phyloP scores from a whole-genome alignment of 2,113 vertebrate genomes.

The Osmerus mordax region DNA sequence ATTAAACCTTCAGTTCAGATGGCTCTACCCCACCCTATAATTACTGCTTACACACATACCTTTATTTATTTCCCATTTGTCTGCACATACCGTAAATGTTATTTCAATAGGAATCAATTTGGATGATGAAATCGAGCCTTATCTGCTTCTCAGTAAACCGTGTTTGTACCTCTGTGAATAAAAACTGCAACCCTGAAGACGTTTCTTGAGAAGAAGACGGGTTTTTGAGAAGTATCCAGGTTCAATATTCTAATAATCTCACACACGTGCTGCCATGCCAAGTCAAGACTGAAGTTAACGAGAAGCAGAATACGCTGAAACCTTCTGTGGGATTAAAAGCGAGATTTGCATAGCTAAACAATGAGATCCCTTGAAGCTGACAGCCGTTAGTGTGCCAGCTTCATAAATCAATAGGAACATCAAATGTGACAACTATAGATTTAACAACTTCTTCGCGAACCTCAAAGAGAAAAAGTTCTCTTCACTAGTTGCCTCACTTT shows the following conservation, averaged over 20 bases:
- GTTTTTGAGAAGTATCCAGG: constrained; percentile 29
- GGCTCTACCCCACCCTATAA: constrained; percentile 12
- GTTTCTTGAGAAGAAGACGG: constrained; percentile 33
- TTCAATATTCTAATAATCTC: constrained; percentile 69
- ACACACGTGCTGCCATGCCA: constrained; percentile 52
- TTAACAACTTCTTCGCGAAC: constrained; percentile 47
- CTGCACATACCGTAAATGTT: constrained; percentile 4
- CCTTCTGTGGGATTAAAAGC: constrained; percentile 68
- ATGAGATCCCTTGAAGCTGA: constrained; percentile 58
- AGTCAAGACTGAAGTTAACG: constrained; percentile 53
- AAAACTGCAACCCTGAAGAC: constrained; percentile 40
- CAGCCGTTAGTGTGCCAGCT: constrained; percentile 53
- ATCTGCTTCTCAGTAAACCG: constrained; percentile 31
- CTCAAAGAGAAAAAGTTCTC: constrained; percentile 54
- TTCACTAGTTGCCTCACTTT: constrained; percentile 21
- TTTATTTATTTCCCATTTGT: constrained; percentile 34
- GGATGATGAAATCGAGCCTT: constrained; percentile 33
- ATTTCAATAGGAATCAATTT: constrained; percentile 7
- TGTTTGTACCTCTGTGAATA: constrained; percentile 18
- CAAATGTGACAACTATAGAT: constrained; percentile 68
- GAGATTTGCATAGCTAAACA: constrained; percentile 72
- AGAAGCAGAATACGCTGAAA: constrained; percentile 59
- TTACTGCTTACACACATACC: constrained; percentile 14
- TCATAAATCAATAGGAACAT: constrained; percentile 67
- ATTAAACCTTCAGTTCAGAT: background rate